Evolutionary conservation across 2,113 vertebrate species (phyloP), one percentile per base, ranked within the genome.

Genomic region (Cyanoramphus novaezelandiae): DNA sequence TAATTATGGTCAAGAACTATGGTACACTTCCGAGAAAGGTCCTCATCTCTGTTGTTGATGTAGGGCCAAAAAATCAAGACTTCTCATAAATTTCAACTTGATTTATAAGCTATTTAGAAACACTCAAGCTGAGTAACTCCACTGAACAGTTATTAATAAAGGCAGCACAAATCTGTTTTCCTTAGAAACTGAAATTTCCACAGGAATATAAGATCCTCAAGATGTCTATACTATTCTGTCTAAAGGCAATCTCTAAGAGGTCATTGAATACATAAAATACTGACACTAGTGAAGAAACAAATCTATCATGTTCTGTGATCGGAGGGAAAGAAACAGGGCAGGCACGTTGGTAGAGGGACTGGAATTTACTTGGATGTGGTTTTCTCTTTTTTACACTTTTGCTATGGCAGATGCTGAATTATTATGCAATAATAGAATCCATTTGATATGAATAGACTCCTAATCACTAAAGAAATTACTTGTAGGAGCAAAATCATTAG

Each of bases 101-200:
- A 93, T 92, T 95, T 94, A 91, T 89, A 88, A 79, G 47, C 78
- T 79, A 33, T 68, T 94, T 90, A 81, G 71, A 85, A 91, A 86
- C 2, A 5, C 21, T 90, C 33, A 57, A 76, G n/a, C 46, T 31
- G 77, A 89, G 33, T 39, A 88, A 47, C 25, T 90, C 49, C 59
- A 47, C 4, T 11, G 28, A 71, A 46, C 7, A 24, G 44, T 90
- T 92, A 67, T 86, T 94, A 88, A 70, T 76, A 93, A 82, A 90
- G 71, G 31, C 7, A 27, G 46, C 31, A 92, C 28, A 52, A 69
- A 60, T 7, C 71, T 88, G 13, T 90, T 95, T 77, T 72, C n/a
- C 28, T 80, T 80, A 44, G 63, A 88, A 92, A 60, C 14, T 44
- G 23, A 69, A 57, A 55, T 86, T 90, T 88, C 35, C 46, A 14